Evolutionary conservation across 2,888 invertebrate genomes (phyloP), one percentile per base, ranked within the genome.

Genomic region (Parelbella ahira): DNA sequence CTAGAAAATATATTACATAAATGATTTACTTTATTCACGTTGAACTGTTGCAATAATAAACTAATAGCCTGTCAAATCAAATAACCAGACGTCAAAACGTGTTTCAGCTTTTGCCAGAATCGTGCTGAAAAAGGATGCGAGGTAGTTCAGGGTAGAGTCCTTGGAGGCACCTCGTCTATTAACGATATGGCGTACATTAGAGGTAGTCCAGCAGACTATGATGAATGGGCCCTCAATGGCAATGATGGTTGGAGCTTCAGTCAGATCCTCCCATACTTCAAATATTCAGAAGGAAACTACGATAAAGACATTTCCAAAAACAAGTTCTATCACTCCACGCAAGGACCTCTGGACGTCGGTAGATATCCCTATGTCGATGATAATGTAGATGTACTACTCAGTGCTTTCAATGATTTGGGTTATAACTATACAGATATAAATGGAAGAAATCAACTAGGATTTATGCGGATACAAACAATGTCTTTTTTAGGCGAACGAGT

Each of bases 121-220:
- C 78, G 74, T 7, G 52, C 33, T 9, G 56, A 65, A 0, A 56
- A 41, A 28, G 86, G 86, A 8, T 87, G 86, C 45, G 84, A 84
- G 52, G 64, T 86, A 4, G 76, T 86, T 7, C 82, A 81, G 52
- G 86, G 87, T 4, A 60, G 77, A 39, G 81, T 82, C 4, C 63
- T 87, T 2, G 87, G 87, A 46, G 87, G 87, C 4, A 79, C 76
- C 3, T 83, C 84, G 0, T 51, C 76, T 9, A 86, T 87, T 39
- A 87, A 87, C 44, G 80, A 86, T 34, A 77, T 87, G 79, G 83
- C 82, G 2, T 87, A 87, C 54, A 77, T 84, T 60, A 65, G 87
- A 48, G 87, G 87, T 2, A 86, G 75, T 47, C 77, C 83, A 4
- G 82, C 81, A 0, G 87, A 87, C 47, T 87, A 81, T 51, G 84